phyloP scores from a whole-genome alignment of 2,113 vertebrate genomes.

The Pholis gunnellus region DNA sequence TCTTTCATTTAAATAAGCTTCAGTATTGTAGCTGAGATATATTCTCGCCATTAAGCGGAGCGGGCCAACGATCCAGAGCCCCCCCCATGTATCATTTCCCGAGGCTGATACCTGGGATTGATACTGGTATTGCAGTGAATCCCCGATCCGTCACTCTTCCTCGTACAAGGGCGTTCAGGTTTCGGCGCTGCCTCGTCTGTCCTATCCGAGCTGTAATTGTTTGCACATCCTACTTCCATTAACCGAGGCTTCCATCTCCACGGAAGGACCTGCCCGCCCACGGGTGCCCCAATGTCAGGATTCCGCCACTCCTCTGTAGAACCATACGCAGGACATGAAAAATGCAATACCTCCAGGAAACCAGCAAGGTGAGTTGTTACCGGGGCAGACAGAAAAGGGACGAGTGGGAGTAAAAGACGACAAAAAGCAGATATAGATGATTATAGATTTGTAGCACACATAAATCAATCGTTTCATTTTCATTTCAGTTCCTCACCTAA shows the following conservation, averaged over 20 bases:
- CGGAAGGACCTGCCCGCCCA: slow-evolving; percentile 63
- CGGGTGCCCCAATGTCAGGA: slow-evolving; percentile 58
- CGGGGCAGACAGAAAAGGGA: slow-evolving; percentile 22
- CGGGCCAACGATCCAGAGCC: slow-evolving; percentile 9
- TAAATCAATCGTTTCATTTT: slow-evolving; percentile 44
- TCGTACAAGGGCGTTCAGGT: background rate
- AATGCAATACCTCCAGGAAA: slow-evolving; percentile 65
- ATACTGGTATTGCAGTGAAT: slow-evolving; percentile 18
- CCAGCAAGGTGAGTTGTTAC: slow-evolving; percentile 48
- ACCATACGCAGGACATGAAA: slow-evolving; percentile 59
- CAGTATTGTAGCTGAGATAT: background rate
- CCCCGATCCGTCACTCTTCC: slow-evolving; percentile 18
- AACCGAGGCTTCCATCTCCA: slow-evolving; percentile 68
- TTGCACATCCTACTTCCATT: slow-evolving; percentile 53
- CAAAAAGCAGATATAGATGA: slow-evolving; percentile 33
- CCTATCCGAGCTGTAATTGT: slow-evolving; percentile 51
- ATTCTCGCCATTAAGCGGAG: slow-evolving; percentile 27
- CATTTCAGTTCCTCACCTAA: slow-evolving; percentile 9
- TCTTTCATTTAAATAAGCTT: slow-evolving; percentile 37
- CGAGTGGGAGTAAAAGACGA: slow-evolving; percentile 25
- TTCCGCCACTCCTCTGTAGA: slow-evolving; percentile 48
- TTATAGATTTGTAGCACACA: slow-evolving; percentile 21
- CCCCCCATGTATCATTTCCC: slow-evolving; percentile 21
- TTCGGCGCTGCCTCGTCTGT: slow-evolving; percentile 21
- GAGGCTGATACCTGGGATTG: slow-evolving; percentile 21